Percentiles rank a stretch among this genome's conserved stretches.
phyloP scores from a whole-genome alignment of 2,797 vertebrate genomes.

The Pyrocephalus nanus region DNA sequence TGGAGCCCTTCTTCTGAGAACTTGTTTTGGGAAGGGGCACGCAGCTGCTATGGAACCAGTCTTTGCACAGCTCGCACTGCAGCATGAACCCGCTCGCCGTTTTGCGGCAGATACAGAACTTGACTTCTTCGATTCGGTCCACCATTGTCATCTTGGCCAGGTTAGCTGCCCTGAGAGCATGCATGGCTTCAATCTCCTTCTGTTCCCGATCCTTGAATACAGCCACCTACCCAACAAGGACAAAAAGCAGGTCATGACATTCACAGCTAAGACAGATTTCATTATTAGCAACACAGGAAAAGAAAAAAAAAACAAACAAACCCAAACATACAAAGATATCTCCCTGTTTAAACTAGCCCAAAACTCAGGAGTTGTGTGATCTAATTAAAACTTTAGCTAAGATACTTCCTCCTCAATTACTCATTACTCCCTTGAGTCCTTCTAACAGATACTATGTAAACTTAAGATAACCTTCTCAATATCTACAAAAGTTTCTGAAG shows the following conservation, averaged over 20 bases:
- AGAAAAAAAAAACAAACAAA: rapidly evolving
- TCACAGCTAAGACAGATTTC: background rate
- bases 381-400: background rate
- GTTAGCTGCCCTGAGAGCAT: slow-evolving; percentile 91
- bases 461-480: background rate
- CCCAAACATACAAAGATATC: background rate
- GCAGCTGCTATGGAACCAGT: slow-evolving; percentile 97
- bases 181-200: slow-evolving; percentile 94
- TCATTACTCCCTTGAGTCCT: background rate
- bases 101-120: slow-evolving; percentile 97
- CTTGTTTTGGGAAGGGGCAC: slow-evolving; percentile 93
- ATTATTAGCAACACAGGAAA: background rate
- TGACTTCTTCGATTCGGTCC: slow-evolving; percentile 95
- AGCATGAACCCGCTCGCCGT: slow-evolving; percentile 97
- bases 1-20: slow-evolving; percentile 89
- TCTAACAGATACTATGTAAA: background rate
- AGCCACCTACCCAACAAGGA: slow-evolving; percentile 78
- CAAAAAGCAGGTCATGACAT: background rate
- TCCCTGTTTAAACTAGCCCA: background rate
- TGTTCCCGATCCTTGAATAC: slow-evolving; percentile 94
- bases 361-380: background rate
- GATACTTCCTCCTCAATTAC: background rate
- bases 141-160: slow-evolving; percentile 97
- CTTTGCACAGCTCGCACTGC: slow-evolving; percentile 97
- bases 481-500: background rate